Evolutionary conservation across 2,113 vertebrate genomes (phyloP), one percentile per base, ranked within the genome.

Genomic region (Phalacrocorax aristotelis): DNA sequence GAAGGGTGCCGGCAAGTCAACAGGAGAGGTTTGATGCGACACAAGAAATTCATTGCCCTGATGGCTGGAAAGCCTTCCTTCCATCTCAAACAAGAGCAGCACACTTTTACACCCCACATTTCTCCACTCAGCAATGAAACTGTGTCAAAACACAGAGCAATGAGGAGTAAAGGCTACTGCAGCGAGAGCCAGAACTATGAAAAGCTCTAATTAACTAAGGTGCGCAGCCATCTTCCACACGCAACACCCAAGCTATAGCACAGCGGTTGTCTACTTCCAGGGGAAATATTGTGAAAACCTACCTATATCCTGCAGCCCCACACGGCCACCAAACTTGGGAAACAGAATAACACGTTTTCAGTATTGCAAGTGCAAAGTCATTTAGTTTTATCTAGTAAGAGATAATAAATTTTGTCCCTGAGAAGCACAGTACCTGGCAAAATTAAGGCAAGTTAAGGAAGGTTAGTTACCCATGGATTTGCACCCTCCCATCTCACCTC

Each of bases 141-240:
- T 3, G 30, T 9, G 29, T 5, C 64, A 83, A 19, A 32, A 13
- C 11, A 38, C 44, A 27, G 54, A 65, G 68, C 51, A 29, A 23
- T 0, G 27, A 66, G 13, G 60, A 48, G 26, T 2, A 15, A 44
- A 40, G 1, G 3, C 26, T 15, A 15, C 32, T 32, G n/a, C n/a
- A 34, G 83, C 2, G 1, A 38, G n/a, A 71, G 48, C 55, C 51
- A 42, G 60, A 12, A 17, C 55, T 26, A 38, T 0, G 0, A 27
- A 15, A 74, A 95, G 80, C 91, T 70, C 83, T 82, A 65, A 23
- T 0, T 1, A 8, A 7, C 81, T 55, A 49, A 2, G 0, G 55
- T 1, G 20, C 1, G 0, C 22, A 17, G 75, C 1, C 0, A 32
- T 3, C 30, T 19, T 26, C 74, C 30, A 0, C 0, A 5, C 1